phyloP scores from a whole-genome alignment of 2,888 invertebrate genomes.

The Drosophila basisetae region DNA sequence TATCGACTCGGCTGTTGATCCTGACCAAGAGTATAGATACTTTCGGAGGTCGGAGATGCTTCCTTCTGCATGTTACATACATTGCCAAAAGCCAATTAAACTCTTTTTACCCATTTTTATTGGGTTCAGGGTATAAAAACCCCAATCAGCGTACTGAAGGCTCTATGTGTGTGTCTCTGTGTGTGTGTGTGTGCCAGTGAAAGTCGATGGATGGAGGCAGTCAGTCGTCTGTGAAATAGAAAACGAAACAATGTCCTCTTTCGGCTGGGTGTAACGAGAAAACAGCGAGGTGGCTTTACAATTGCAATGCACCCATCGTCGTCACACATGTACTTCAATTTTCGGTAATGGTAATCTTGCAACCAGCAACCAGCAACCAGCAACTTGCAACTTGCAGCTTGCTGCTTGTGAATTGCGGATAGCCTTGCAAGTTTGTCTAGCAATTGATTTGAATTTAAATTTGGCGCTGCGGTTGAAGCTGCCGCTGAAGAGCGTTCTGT shows the following conservation, averaged over 20 bases:
- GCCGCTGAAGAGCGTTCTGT: background rate
- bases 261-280: slow-evolving; percentile 19
- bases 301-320: slow-evolving; percentile 47
- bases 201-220: slow-evolving; percentile 61
- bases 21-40: background rate
- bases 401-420: slow-evolving; percentile 15
- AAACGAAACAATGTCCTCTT: slow-evolving; percentile 72
- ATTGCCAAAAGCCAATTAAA: background rate
- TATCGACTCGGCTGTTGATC: background rate
- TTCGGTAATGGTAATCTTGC: slow-evolving; percentile 71
- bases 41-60: background rate
- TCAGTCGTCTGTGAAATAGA: slow-evolving; percentile 78
- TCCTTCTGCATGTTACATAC: background rate
- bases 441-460: slow-evolving; percentile 48
- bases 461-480: slow-evolving; percentile 29
- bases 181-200: slow-evolving; percentile 63
- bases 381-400: slow-evolving; percentile 25
- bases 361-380: slow-evolving; percentile 33
- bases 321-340: slow-evolving; percentile 77
- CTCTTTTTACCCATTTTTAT: background rate
- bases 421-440: slow-evolving; percentile 28
- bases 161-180: background rate
- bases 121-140: background rate
- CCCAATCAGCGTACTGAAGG: slow-evolving; percentile 45
- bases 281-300: slow-evolving; percentile 35